phyloP scores from a whole-genome alignment of 2,888 invertebrate species.

The Apamea epomidion region DNA sequence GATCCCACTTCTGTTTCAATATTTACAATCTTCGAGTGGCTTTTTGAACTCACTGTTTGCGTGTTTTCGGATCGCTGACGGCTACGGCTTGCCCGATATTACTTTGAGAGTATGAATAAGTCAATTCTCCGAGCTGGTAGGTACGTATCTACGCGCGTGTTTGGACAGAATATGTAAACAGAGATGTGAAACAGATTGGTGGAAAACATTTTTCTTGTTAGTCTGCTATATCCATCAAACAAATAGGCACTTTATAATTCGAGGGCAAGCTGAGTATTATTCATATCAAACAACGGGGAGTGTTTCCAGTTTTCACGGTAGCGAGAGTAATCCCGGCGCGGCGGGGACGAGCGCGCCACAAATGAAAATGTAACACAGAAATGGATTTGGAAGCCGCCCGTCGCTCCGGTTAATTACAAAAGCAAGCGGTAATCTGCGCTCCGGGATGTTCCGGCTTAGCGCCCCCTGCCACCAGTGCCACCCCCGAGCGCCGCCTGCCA shows the following conservation, averaged over 20 bases:
- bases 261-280: slow-evolving; percentile 71
- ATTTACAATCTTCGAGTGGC: slow-evolving; percentile 90
- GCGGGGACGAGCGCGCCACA: slow-evolving; percentile 85
- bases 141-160: slow-evolving; percentile 79
- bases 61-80: slow-evolving; percentile 90
- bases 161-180: slow-evolving; percentile 83
- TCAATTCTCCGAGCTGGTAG: slow-evolving; percentile 84
- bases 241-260: slow-evolving; percentile 69
- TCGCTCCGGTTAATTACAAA: slow-evolving; percentile 91
- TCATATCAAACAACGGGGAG: slow-evolving; percentile 78
- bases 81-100: slow-evolving; percentile 86
- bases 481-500: slow-evolving; percentile 81
- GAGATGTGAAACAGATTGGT: slow-evolving; percentile 71
- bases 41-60: slow-evolving; percentile 90
- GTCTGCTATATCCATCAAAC: slow-evolving; percentile 63
- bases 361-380: slow-evolving; percentile 91
- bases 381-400: slow-evolving; percentile 91
- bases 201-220: slow-evolving; percentile 71
- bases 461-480: slow-evolving; percentile 84
- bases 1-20: slow-evolving; percentile 90
- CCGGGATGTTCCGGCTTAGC: slow-evolving; percentile 91
- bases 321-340: slow-evolving; percentile 83
- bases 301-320: slow-evolving; percentile 80
- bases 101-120: slow-evolving; percentile 88
- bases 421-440: slow-evolving; percentile 91